Conservation (phyloP, 2,113 vertebrate species). For the Gavia stellata region DNA sequence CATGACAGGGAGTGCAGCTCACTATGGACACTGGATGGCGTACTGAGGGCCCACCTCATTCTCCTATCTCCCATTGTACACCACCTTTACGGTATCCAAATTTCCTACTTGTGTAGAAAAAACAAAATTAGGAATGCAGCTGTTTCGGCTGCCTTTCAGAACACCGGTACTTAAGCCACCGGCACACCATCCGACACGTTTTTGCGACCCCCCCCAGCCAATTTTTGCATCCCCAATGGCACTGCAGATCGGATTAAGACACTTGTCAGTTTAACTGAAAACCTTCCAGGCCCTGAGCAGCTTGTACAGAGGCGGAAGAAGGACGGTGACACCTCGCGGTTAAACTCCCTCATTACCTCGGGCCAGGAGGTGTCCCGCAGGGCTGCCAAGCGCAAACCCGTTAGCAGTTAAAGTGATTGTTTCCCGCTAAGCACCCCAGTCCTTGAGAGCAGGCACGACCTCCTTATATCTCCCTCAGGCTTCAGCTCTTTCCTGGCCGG, state of each 20-base stretch:
- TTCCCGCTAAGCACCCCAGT: accelerated
- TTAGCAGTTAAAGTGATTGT: accelerated
- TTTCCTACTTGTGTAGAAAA: neutral
- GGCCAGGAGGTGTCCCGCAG: neutral
- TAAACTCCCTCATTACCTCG: neutral
- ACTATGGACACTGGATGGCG: accelerated
- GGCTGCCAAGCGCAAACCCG: neutral
- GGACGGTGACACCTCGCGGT: constrained; percentile 13
- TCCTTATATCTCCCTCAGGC: accelerated
- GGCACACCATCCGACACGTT: neutral
- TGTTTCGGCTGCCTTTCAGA: neutral
- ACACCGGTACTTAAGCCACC: neutral
- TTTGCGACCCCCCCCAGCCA: accelerated
- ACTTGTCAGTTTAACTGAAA: accelerated
- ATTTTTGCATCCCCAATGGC: accelerated
- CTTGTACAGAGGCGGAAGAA: accelerated
- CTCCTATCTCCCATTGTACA: accelerated
- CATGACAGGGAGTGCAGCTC: neutral
- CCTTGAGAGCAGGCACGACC: accelerated
- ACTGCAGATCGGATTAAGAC: accelerated
- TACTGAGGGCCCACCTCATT: neutral
- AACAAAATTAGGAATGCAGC: neutral
- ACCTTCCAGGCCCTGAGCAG: accelerated
- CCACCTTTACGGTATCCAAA: neutral
- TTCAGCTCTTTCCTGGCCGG: accelerated